A percentile compares a stretch with the other conserved stretches of the same genome.
Evolutionary conservation across 1,140 invertebrate species (phyloP).

Genomic region (Drosophila micromelanica): DNA sequence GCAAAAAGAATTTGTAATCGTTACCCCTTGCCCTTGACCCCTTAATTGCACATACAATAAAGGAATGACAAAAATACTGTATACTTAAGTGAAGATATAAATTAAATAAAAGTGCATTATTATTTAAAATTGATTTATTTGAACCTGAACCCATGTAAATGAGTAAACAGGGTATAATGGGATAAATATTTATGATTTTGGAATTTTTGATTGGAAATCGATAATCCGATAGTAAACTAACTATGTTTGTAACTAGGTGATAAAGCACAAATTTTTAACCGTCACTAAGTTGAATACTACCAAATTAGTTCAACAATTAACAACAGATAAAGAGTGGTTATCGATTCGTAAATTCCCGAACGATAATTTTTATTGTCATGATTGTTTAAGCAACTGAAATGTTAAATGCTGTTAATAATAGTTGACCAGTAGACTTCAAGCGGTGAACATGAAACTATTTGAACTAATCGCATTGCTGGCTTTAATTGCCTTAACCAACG

Average conservation of each 20-base stretch:
- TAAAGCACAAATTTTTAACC: no score
- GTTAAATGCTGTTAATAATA: slow-evolving; percentile 2
- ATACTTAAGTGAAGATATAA: neutral
- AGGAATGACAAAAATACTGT: neutral
- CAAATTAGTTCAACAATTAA: neutral
- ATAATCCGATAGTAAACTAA: no score
- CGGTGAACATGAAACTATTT: slow-evolving; percentile 39
- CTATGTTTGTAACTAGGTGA: neutral
- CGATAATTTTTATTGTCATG: slow-evolving; percentile 39
- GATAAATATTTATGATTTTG: no score
- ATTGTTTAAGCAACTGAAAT: neutral
- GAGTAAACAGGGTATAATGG: no score
- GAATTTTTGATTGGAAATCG: no score
- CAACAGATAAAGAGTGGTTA: neutral
- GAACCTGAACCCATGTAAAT: no score
- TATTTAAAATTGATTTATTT: neutral
- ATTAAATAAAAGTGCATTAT: neutral
- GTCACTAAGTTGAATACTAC: neutral
- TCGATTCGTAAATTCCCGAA: slow-evolving; percentile 5
- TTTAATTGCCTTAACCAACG: neutral
- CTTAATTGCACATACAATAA: neutral
- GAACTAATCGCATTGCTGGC: slow-evolving; percentile 4
- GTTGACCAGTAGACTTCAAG: slow-evolving; percentile 19
- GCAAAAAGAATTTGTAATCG: slow-evolving; percentile 49
- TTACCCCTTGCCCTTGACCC: no score